Evolutionary conservation across 2,888 invertebrate genomes (phyloP).

Genomic region (Pandemis corylana): DNA sequence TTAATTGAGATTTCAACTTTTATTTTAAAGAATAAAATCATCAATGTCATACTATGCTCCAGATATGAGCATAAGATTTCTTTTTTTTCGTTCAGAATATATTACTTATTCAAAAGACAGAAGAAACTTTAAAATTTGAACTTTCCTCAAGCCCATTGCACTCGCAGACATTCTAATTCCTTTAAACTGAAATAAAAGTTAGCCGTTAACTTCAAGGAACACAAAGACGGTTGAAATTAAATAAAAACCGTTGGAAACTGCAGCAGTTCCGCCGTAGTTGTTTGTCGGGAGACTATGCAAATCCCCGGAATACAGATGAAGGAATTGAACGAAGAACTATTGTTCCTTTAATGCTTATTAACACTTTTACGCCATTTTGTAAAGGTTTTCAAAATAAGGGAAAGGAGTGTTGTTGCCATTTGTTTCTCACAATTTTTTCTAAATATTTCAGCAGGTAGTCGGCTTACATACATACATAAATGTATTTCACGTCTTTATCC

Average conservation of each 20-base stretch:
- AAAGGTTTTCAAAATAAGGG: too few relatives aligned
- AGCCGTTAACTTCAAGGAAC: neutral
- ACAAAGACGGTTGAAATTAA: constrained; percentile 1
- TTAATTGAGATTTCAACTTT: too few relatives aligned
- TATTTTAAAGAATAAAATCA: too few relatives aligned
- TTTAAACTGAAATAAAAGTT: constrained; percentile 2
- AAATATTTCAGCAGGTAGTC: too few relatives aligned
- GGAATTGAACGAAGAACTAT: neutral
- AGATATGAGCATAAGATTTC: neutral
- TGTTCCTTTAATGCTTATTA: neutral
- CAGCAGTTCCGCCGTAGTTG: neutral
- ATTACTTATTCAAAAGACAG: neutral
- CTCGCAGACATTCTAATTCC: constrained; percentile 7
- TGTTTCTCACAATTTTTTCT: too few relatives aligned
- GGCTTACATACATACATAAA: too few relatives aligned
- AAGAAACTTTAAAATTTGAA: neutral
- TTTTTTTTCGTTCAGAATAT: neutral
- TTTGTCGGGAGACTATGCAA: neutral
- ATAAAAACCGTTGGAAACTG: neutral
- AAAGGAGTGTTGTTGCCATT: too few relatives aligned
- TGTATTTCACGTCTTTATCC: too few relatives aligned
- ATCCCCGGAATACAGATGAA: neutral
- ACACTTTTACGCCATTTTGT: too few relatives aligned
- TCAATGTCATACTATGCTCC: too few relatives aligned
- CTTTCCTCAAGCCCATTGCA: neutral